Base-by-base conservation (phyloP, 2,797 vertebrate genomes). In the Malurus splendens region DNA sequence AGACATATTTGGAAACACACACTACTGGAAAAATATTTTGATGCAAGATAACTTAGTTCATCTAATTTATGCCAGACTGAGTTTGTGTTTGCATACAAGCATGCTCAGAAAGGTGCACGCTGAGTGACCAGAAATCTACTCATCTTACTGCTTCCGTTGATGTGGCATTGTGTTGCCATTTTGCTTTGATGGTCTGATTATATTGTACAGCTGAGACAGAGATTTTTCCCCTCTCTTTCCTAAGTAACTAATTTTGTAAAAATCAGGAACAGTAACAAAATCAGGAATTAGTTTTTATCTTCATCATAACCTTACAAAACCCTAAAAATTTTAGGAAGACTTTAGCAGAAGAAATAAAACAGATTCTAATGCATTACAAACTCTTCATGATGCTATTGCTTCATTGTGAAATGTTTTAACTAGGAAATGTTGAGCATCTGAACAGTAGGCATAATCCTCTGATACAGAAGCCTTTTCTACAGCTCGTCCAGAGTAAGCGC, bases 361-460 rank as follows among this genome's bases (percentile, higher is more conserved):
- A 87, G 50, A n/a, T 74, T 44, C 32, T 56, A 30, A 55, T 41
- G 38, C 30, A 19, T 12, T 56, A 32, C 51, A 82, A 56, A 28
- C 14, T 62, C 14, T 32, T 54, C 45, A 73, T 38, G 44, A 50
- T 82, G 33, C 27, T 75, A 7, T n/a, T 89, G 61, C 56, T 86
- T 78, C 68, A 50, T 6, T 72, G 50, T 67, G 78, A 75, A 81
- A 44, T 78, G 57, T 76, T 95, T 81, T 57, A 77, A 33, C 47
- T 8, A 55, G 50, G 30, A 82, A 68, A 82, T 38, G 27, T 7
- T 84, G 85, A 90, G 32, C 82, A 64, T 91, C 65, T 85, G 81
- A 95, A 55, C 54, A 50, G 55, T 17, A 68, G 79, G 72, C 78
- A 71, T 86, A 90, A 88, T 83, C 75, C 83, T 89, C 72, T 89